Evolutionary conservation across 2,113 vertebrate species (phyloP), one percentile per base, ranked within the genome.

Genomic region (Myrmecophaga tridactyla): DNA sequence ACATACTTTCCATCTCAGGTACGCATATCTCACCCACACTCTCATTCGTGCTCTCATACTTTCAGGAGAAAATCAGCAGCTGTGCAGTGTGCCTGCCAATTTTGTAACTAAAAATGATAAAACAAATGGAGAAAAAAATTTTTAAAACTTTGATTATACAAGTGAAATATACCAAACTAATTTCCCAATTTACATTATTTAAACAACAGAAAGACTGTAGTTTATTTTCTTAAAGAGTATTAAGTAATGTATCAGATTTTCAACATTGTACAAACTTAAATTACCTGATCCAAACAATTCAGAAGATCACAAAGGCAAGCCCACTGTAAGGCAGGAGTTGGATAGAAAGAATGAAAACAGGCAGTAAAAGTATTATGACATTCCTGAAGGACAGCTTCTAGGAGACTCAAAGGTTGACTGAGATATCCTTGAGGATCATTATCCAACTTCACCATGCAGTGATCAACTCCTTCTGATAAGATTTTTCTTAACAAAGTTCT

Each of bases 291-390:
- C 62, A 99, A 98, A 96, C 99, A 99, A 97, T 99, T 99, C 75
- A 99, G 99, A 93, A 99, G 98, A 96, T 99, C 99, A 90, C 99
- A 99, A 65, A 99, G 99, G 94, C 99, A 99, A 8, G 99, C 99
- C 99, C 99, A 99, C 96, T 99, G 99, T 62, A 99, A 98, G 58
- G 99, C 99, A 0, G 99, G 99, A 1, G 99, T 99, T 41, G 99
- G 99, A 96, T 99, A 99, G 98, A 99, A 99, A 3, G 99, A 99
- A 96, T 99, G 99, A 97, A 99, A 99, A 97, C 99, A 99, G 96
- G 99, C 99, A 20, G 99, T 99, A 96, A 99, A 99, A 3, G 99
- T 99, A 98, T 99, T 99, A 97, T 99, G 99, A 92, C 99, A 99
- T 90, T 99, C 99, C 96, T 99, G 99, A 96, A 99, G 99, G 83